These are phyloP conservation scores for Lophochroa leadbeateri DNA, from an alignment of 2,113 vertebrate genomes.

Conservation along the genomic window DNA sequence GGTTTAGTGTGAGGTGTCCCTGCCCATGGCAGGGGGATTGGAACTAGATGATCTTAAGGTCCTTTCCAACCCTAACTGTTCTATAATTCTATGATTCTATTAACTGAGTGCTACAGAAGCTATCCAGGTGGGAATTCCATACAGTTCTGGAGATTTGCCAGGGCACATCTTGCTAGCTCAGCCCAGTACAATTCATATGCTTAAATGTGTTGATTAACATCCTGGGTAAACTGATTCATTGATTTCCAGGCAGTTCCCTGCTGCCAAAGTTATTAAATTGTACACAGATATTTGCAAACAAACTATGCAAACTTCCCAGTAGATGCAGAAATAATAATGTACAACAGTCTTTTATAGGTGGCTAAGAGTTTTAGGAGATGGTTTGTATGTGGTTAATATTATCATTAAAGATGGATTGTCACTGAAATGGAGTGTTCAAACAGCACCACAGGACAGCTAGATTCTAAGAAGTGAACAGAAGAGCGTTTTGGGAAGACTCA, in stretches of 20 bases:
- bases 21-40: no score
- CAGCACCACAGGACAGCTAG: background rate
- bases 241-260: background rate
- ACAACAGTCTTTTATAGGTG: no score
- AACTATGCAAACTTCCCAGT: background rate
- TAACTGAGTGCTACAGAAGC: background rate
- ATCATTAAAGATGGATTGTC: background rate
- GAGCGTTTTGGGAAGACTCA: background rate
- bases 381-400: background rate
- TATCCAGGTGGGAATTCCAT: background rate
- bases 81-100: background rate
- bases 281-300: background rate
- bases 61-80: no score
- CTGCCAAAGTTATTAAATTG: background rate
- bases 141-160: background rate
- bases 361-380: background rate
- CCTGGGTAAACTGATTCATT: background rate
- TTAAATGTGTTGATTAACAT: background rate
- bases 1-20: no score
- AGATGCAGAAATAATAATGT: accelerated
- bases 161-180: background rate
- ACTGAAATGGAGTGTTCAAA: background rate
- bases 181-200: background rate
- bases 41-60: no score
- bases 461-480: background rate